Evolutionary conservation across 2,888 invertebrate genomes (phyloP), one percentile per base, ranked within the genome.

Genomic region (Chalcis sispes): DNA sequence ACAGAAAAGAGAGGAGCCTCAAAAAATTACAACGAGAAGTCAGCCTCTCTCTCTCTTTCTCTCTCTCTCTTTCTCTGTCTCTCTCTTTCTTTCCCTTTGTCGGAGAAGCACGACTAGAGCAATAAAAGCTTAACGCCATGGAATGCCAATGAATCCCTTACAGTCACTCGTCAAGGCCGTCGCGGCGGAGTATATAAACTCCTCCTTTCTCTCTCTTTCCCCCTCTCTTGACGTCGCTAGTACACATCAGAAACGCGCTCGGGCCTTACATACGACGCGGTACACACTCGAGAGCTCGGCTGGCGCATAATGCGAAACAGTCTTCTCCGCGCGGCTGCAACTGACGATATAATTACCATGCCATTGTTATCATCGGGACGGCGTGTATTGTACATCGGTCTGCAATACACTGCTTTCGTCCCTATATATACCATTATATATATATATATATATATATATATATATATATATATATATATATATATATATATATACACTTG

Each of bases 271-370:
- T n/a, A n/a, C n/a, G n/a, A n/a, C n/a, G n/a, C n/a, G n/a, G n/a
- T n/a, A n/a, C n/a, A n/a, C n/a, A n/a, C n/a, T n/a, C n/a, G n/a
- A n/a, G n/a, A n/a, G n/a, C n/a, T n/a, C n/a, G n/a, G n/a, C n/a
- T n/a, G n/a, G n/a, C n/a, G n/a, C n/a, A n/a, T 52, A 59, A 62
- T 61, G 48, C 56, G 71, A 40, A 46, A 62, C 42, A 65, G 48
- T 67, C 76, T n/a, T n/a, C n/a, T n/a, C n/a, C n/a, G n/a, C n/a
- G n/a, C n/a, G n/a, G n/a, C n/a, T 61, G 72, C 50, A 23, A 10
- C 50, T 61, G 69, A 67, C 67, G 76, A 50, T 32, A 36, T 78
- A 69, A 75, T 75, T 75, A 42, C 59, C n/a, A 15, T 59, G 36
- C 64, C 52, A 71, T 77, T 77, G 72, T 77, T 46, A n/a, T 64